Evolutionary conservation across 2,797 vertebrate species (phyloP), one percentile per base, ranked within the genome.

Genomic region (Xerus rutilus): DNA sequence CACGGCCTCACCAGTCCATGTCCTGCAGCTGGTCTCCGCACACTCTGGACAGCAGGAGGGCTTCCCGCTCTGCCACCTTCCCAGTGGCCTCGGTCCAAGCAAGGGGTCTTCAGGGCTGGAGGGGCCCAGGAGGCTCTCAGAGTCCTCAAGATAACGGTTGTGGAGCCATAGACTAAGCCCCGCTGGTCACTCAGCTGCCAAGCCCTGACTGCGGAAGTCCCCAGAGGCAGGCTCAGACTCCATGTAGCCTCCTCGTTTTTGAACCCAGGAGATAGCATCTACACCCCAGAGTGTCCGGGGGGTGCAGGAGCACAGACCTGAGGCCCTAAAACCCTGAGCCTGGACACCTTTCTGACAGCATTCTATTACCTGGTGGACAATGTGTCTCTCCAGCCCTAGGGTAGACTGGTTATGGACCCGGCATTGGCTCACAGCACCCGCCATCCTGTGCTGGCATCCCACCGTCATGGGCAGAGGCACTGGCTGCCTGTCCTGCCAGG

Each of bases 361-460:
- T 20, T 14, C 0, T 0, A 15, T 54, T 7, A 10, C 35, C 25
- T 12, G 47, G 35, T 7, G 7, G 64, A 30, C 49, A 39, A 1
- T 2, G 14, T 6, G 0, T 20, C 73, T 18, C 30, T n/a, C 23
- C 11, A 5, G 32, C 39, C 32, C 49, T 39, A 18, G 15, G 30
- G 52, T 0, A 1, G 54, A 14, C 20, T 25, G 11, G 14, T n/a
- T 2, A 0, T 20, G 1, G 47, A 17, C 28, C 23, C 0, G 9
- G 86, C 39, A 28, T 21, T 11, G 43, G 62, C 72, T 67, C 32
- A 30, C 43, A 4, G 32, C 32, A 30, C 17, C 54, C 32, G 47
- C 52, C 8, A 0, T 8, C n/a, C 20, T 0, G 0, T 0, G 15
- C 78, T 17, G 5, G 11, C 47, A 28, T 62, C 0, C 0, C 7